phyloP scores from a whole-genome alignment of 1,140 invertebrate genomes.

The Drosophila triauraria region DNA sequence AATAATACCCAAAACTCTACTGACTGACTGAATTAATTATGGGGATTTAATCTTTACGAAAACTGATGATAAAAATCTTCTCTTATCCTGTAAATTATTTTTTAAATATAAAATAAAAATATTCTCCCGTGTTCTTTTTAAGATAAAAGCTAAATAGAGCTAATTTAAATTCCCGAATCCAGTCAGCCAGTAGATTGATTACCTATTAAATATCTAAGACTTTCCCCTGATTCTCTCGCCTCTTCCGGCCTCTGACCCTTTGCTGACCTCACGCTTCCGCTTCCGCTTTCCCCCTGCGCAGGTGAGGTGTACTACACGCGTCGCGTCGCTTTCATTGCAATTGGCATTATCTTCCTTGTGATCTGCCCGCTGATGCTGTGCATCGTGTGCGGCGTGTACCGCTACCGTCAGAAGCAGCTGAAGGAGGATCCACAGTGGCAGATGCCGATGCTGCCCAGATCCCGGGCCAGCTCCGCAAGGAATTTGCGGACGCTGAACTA shows the following conservation, averaged over 20 bases:
- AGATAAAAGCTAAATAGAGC: neutral
- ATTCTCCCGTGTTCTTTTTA: neutral
- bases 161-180: neutral
- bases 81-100: no score
- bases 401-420: constrained; percentile 87
- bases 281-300: constrained; percentile 40
- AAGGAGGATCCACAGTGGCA: constrained; percentile 85
- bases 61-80: no score
- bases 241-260: constrained; percentile 29
- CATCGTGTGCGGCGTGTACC: constrained; percentile 89
- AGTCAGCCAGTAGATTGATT: constrained; percentile 1
- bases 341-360: constrained; percentile 91
- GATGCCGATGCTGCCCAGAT: constrained; percentile 85
- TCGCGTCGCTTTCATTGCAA: constrained; percentile 88
- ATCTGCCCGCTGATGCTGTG: constrained; percentile 91
- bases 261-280: constrained; percentile 16
- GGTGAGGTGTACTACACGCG: constrained; percentile 85
- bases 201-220: neutral
- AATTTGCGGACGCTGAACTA: constrained; percentile 85
- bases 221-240: neutral
- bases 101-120: no score
- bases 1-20: neutral
- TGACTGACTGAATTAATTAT: constrained; percentile 14
- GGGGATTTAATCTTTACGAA: neutral
- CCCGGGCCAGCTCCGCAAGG: constrained; percentile 86